Evolutionary conservation across 1,140 invertebrate species (phyloP).

Genomic region (Scaptomyza pallida): DNA sequence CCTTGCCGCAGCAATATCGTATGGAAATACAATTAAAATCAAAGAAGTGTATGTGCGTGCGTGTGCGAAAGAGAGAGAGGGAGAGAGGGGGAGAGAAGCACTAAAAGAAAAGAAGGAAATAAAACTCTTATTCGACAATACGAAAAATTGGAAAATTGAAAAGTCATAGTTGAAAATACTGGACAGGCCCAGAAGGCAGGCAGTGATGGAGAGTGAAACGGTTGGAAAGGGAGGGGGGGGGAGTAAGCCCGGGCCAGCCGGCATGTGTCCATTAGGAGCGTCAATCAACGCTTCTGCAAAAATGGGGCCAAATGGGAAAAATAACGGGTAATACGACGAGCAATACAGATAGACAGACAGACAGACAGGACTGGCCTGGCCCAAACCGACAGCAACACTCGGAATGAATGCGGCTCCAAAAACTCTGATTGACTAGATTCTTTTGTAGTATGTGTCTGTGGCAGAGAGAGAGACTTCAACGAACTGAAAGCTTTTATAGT

Average conservation of each 20-base stretch:
- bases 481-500: background rate
- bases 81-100: too few relatives aligned
- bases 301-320: conserved; percentile 3
- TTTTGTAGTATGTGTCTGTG: background rate
- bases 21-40: conserved; percentile 73
- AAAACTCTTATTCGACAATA: conserved; percentile 35
- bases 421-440: conserved; percentile 12
- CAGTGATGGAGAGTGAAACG: background rate
- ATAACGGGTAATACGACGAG: background rate
- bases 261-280: conserved; percentile 27
- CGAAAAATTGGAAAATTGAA: conserved; percentile 45
- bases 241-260: background rate
- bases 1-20: too few relatives aligned
- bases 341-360: background rate
- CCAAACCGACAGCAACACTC: background rate
- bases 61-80: conserved; percentile 14
- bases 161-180: conserved; percentile 38
- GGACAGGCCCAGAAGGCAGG: conserved; percentile 3
- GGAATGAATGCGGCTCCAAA: background rate
- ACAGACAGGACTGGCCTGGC: too few relatives aligned
- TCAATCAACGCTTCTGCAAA: conserved; percentile 29
- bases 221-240: background rate
- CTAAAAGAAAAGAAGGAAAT: conserved; percentile 11
- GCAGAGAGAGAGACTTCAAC: background rate
- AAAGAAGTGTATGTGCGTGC: conserved; percentile 39